Conservation (phyloP, 2,888 invertebrate species). For the Kuschelorhynchus macadamiae region DNA sequence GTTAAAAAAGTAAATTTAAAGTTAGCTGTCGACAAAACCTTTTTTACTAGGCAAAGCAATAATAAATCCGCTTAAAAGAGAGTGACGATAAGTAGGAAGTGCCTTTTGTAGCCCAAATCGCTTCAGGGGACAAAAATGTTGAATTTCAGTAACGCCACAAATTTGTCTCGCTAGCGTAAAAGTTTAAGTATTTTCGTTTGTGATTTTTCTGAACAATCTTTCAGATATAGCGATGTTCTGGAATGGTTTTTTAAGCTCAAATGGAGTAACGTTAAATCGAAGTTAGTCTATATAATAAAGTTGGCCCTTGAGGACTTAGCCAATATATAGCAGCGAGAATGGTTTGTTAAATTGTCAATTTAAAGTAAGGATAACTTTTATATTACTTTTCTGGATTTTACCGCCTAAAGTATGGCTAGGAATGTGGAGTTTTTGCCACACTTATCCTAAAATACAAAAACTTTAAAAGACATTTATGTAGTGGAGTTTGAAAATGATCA, state of each 20-base stretch:
- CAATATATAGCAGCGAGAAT: conserved; percentile 43
- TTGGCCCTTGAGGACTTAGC: conserved; percentile 43
- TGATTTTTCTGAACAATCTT: conserved; percentile 50
- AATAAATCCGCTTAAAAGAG: too few relatives aligned
- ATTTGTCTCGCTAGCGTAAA: conserved; percentile 57
- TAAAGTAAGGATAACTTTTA: conserved; percentile 44
- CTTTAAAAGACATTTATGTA: too few relatives aligned
- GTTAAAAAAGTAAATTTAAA: too few relatives aligned
- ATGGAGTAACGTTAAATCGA: conserved; percentile 44
- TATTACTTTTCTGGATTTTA: conserved; percentile 32
- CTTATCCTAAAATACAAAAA: too few relatives aligned
- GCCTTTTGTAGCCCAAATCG: conserved; percentile 53
- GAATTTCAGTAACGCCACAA: conserved; percentile 53
- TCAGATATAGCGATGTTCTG: conserved; percentile 36
- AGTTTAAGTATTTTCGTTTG: conserved; percentile 56
- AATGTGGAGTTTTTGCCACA: too few relatives aligned
- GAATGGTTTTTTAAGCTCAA: conserved; percentile 44
- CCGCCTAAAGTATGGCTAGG: conserved; percentile 12
- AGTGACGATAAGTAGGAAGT: conserved; percentile 55
- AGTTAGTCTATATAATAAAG: conserved; percentile 46
- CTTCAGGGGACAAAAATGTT: conserved; percentile 55
- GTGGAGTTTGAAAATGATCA: too few relatives aligned
- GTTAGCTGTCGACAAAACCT: too few relatives aligned
- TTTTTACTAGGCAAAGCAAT: too few relatives aligned
- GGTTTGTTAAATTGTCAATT: conserved; percentile 48